Percentiles rank a stretch among this genome's conserved stretches.
These are phyloP conservation scores for Hyaena hyaena DNA, from an alignment of 2,113 vertebrate genomes.

Conservation along the genomic window DNA sequence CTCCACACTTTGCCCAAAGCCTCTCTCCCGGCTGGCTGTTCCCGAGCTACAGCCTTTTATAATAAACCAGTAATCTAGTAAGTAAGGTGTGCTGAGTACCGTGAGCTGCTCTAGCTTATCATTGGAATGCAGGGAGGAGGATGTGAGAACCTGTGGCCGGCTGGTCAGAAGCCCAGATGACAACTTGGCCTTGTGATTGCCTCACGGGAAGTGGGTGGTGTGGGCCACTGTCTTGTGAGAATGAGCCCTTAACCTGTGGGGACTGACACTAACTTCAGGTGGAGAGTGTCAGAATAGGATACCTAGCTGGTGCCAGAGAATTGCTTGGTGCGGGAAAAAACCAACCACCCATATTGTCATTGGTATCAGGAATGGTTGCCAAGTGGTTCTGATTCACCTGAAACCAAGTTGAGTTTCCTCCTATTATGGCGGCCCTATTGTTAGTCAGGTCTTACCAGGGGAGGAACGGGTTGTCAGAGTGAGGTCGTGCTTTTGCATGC, in stretches of 20 bases:
- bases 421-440: slow-evolving; percentile 17
- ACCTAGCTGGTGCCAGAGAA: neutral
- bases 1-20: neutral
- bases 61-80: neutral
- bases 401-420: slow-evolving; percentile 10
- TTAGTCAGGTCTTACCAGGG: neutral
- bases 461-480: neutral
- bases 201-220: neutral
- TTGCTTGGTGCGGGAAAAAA: neutral
- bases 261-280: neutral
- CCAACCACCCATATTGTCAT: neutral
- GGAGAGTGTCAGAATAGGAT: neutral
- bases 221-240: neutral
- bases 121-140: neutral
- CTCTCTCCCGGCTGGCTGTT: neutral
- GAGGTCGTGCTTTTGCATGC: neutral
- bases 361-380: neutral
- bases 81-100: neutral
- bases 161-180: neutral
- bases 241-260: neutral
- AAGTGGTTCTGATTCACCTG: slow-evolving; percentile 49
- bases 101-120: neutral
- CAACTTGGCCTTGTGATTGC: neutral
- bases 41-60: neutral
- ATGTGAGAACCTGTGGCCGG: neutral